Conservation (phyloP, 2,888 invertebrate genomes). For the Epinotia brunnichana region DNA sequence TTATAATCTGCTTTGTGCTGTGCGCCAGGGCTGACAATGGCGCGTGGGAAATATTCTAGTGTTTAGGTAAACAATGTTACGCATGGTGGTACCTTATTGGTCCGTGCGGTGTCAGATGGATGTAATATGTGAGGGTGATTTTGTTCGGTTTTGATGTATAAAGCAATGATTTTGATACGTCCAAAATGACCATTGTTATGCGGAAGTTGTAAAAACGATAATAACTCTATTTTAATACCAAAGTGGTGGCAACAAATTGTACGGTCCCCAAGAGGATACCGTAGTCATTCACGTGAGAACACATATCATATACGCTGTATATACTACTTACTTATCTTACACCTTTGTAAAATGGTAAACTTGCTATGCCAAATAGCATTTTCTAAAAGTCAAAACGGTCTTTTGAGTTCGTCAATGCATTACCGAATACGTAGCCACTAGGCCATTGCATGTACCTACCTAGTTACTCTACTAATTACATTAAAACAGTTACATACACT, state of each 20-base stretch:
- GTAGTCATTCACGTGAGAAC: too few relatives aligned
- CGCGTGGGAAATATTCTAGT: conserved; percentile 58
- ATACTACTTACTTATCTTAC: too few relatives aligned
- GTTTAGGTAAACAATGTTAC: conserved; percentile 54
- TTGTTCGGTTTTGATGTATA: not conserved
- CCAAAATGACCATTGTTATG: not conserved
- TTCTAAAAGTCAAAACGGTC: too few relatives aligned
- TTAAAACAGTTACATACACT: too few relatives aligned
- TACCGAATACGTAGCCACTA: too few relatives aligned
- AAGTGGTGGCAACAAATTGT: not conserved
- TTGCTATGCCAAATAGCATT: too few relatives aligned
- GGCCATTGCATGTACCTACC: too few relatives aligned
- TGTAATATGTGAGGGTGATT: not conserved
- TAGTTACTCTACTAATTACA: too few relatives aligned
- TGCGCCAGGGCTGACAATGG: conserved; percentile 60
- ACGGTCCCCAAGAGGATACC: not conserved
- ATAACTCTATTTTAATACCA: not conserved
- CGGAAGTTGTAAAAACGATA: not conserved
- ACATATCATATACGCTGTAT: too few relatives aligned
- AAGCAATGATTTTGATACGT: not conserved
- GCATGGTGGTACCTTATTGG: not conserved
- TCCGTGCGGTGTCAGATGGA: not conserved
- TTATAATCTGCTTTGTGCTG: conserved; percentile 73
- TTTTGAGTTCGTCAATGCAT: too few relatives aligned
- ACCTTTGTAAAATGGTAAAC: too few relatives aligned